phyloP scores from a whole-genome alignment of 2,888 invertebrate species.

The Nomada hirtipes region DNA sequence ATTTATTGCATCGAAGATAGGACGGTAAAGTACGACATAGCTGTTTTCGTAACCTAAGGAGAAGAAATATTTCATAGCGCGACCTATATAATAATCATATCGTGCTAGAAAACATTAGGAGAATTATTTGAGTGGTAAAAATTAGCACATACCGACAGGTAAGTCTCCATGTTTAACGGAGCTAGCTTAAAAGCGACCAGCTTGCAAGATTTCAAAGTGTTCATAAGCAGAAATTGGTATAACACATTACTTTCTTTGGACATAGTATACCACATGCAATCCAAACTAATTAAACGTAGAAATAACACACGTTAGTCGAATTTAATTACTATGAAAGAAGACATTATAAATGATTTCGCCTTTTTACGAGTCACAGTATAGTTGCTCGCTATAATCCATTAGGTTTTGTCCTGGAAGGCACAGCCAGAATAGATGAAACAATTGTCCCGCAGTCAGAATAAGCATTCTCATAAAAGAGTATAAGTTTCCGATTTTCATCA shows the following conservation, averaged over 20 bases:
- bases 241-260: background rate
- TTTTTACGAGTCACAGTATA: conserved; percentile 15
- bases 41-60: background rate
- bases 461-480: background rate
- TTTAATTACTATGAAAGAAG: background rate
- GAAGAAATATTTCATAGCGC: background rate
- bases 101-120: background rate
- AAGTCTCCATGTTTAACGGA: conserved; percentile 11
- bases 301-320: background rate
- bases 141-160: background rate
- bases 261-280: conserved; percentile 3
- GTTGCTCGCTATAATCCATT: background rate
- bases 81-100: no score
- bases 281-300: background rate
- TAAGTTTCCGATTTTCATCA: background rate
- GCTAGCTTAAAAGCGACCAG: conserved; percentile 2
- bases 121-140: background rate
- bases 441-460: background rate
- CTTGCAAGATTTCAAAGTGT: background rate
- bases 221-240: conserved; percentile 4
- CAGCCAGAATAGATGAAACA: conserved; percentile 21
- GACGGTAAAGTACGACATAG: conserved; percentile 24
- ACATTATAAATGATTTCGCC: background rate
- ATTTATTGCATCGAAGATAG: background rate
- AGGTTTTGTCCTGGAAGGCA: conserved; percentile 14